Evolutionary conservation across 2,888 invertebrate species (phyloP).

Genomic region (Himalopsyche tibetana): DNA sequence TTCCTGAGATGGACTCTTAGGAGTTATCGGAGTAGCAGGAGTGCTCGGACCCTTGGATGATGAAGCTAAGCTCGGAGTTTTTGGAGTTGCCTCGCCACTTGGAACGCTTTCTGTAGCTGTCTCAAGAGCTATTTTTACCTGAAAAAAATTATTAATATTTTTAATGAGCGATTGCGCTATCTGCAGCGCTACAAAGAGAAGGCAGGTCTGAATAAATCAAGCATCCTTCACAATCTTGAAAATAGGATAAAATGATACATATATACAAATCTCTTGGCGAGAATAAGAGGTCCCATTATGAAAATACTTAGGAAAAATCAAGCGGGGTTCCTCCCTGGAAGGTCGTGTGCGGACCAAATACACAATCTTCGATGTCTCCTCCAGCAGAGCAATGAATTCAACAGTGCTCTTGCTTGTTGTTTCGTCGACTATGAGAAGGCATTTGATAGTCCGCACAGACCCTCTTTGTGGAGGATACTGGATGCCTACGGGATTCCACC

Average conservation of each 20-base stretch:
- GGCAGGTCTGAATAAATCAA: not conserved
- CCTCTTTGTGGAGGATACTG: too few species aligned
- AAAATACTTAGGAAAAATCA: too few species aligned
- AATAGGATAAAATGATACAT: not conserved
- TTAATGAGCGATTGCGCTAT: not conserved
- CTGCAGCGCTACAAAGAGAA: not conserved
- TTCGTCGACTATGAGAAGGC: too few species aligned
- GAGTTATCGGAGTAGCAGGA: constrained; percentile 68
- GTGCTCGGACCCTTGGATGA: constrained; percentile 63
- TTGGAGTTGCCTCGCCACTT: constrained; percentile 68
- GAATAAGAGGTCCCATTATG: too few species aligned
- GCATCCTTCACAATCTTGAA: not conserved
- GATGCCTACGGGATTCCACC: too few species aligned
- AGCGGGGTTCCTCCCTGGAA: too few species aligned
- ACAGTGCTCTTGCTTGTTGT: too few species aligned
- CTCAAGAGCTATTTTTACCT: constrained; percentile 73
- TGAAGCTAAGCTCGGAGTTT: constrained; percentile 66
- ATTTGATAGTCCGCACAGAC: too few species aligned
- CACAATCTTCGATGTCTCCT: too few species aligned
- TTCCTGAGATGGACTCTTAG: constrained; percentile 72
- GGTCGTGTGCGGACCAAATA: too few species aligned
- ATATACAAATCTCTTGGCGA: too few species aligned
- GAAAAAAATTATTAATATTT: constrained; percentile 65
- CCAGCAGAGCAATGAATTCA: too few species aligned
- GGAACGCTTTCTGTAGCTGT: constrained; percentile 68